Evolutionary conservation across 2,113 vertebrate species (phyloP).

Genomic region (Bettongia penicillata): DNA sequence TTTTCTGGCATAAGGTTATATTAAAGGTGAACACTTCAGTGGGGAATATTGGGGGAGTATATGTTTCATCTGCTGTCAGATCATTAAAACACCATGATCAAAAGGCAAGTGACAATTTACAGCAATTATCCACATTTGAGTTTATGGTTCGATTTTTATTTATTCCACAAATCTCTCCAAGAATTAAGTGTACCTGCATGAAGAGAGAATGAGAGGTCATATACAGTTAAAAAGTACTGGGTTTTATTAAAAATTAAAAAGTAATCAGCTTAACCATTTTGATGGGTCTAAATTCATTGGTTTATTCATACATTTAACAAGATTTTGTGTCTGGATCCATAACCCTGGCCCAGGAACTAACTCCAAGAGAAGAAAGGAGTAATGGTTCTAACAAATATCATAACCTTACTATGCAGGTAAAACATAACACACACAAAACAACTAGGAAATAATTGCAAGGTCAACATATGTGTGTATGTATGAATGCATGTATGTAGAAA

Average conservation of each 20-base stretch:
- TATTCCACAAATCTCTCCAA: constrained; percentile 75
- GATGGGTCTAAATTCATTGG: not conserved
- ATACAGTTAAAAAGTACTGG: not conserved
- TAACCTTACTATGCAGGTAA: not conserved
- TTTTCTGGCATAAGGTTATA: constrained; percentile 65
- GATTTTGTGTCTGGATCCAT: not conserved
- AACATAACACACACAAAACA: not conserved
- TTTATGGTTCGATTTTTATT: constrained; percentile 54
- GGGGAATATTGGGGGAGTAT: constrained; percentile 31
- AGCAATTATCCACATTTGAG: constrained; percentile 65
- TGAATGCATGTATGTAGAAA: no score
- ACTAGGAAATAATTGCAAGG: not conserved
- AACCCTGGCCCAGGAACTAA: not conserved
- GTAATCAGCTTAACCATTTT: not conserved
- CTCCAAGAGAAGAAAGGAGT: not conserved
- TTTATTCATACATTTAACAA: not conserved
- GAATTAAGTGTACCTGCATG: constrained; percentile 69
- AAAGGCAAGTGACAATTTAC: constrained; percentile 59
- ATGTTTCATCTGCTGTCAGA: constrained; percentile 49
- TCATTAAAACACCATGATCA: constrained; percentile 66
- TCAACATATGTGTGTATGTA: not conserved
- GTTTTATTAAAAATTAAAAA: not conserved
- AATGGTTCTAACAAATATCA: not conserved
- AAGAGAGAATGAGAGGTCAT: not conserved
- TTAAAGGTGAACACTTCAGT: constrained; percentile 58